Evolutionary conservation across 2,888 invertebrate species (phyloP), one percentile per base, ranked within the genome.

Genomic region (Lasioglossum figueresi): DNA sequence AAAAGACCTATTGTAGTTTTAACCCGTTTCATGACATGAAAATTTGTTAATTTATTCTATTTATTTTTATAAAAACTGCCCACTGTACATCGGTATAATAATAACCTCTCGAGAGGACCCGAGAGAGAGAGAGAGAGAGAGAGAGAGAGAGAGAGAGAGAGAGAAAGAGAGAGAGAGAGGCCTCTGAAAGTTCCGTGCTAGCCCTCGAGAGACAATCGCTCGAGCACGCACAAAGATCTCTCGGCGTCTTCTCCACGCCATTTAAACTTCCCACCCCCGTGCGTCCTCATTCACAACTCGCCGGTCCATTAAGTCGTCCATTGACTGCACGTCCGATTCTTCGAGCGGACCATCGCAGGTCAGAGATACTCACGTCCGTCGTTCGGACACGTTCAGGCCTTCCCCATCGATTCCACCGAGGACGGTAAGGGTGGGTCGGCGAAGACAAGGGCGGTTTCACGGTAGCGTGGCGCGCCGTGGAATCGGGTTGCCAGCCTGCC

Each of bases 281-380:
- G 23, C 68, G 63, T 77, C 78, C 80, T 80, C 72, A 78, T 76
- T 83, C 86, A 43, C 84, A 71, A 56, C 71, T 79, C 76, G 76
- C 68, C 70, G 75, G 48, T 68, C 68, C 82, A 80, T 75, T 63
- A 74, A 71, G 59, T 48, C 81, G 89, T 85, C 77, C 86, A 90
- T 88, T 86, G 85, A 90, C 87, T 89, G 85, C 83, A 82, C 85
- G 77, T 83, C 85, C 89, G 88, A 87, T 86, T 90, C 85, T 90
- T 89, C 91, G 89, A 56, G 56, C 72, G 78, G 31, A 48, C 40
- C 40, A 34, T 40, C 68, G 34, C 23, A 34, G 84, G 34, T 48
- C 43, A 59, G 45, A n/a, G 16, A 48, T 48, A 66, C 48, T 40
- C 56, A 37, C 75, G 92, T 92, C 93, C 93, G 92, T 71, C 80